Evolutionary conservation across 2,888 invertebrate genomes (phyloP), one percentile per base, ranked within the genome.

Genomic region (Ornithoptera alexandrae): DNA sequence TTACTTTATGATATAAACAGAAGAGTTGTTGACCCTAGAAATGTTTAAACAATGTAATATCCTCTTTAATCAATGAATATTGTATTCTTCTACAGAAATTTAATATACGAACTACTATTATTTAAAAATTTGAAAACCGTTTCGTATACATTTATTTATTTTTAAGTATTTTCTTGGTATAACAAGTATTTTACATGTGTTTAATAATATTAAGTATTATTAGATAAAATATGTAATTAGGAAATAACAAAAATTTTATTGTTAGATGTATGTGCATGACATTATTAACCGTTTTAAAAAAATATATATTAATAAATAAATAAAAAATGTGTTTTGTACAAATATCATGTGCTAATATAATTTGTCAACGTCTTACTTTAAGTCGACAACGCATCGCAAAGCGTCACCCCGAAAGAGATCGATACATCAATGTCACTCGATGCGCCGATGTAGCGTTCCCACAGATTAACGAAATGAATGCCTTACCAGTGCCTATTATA

Each of bases 341-440:
- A 67, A 12, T 42, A 63, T 63, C 59, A 53, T 59, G 59, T 68
- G 20, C 39, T 69, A 20, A 53, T 65, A 56, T 65, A 50, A 69
- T 69, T 56, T 65, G 61, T 68, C 68, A 64, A 63, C 22, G 56
- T 65, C 65, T 53, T 61, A 65, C 65, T 69, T 69, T 69, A 56
- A 65, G 56, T 46, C 36, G 22, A 10, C 58, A 62, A 50, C 68
- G 75, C 75, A 77, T 78, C 77, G 77, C 77, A 74, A 73, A 30
- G 62, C 62, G 69, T 69, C 57, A 65, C 46, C 57, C 74, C 76
- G 77, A 78, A 79, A 73, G 75, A 78, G 75, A 72, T 69, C 76
- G 74, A 88, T 87, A 82, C 74, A 85, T 89, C 87, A 89, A 83
- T 76, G 88, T 86, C 87, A 78, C 69, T 72, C 67, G 68, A 65